Conservation (phyloP, 2,888 invertebrate genomes). For the Spisula solida region DNA sequence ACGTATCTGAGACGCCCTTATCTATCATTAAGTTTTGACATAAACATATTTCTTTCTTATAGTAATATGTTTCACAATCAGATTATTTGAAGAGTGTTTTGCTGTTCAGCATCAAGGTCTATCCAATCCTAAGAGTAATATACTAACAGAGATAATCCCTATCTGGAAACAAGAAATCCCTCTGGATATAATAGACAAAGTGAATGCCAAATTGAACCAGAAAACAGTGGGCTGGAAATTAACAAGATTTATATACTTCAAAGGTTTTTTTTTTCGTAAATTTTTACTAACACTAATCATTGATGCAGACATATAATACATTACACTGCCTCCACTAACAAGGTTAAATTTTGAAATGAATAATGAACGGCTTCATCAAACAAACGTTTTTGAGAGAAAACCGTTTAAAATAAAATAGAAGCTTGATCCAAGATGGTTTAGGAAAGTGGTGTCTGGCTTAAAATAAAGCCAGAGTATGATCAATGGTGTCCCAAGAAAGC, state of each 20-base stretch:
- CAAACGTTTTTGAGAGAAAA: background rate
- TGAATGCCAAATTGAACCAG: constrained; percentile 35
- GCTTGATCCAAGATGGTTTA: background rate
- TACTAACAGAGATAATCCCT: constrained; percentile 32
- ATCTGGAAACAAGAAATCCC: constrained; percentile 20
- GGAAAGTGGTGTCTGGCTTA: background rate
- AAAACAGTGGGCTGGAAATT: constrained; percentile 32
- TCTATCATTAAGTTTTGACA: constrained; percentile 53
- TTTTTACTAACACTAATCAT: constrained; percentile 11
- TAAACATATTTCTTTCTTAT: constrained; percentile 51
- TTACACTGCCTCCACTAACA: constrained; percentile 3
- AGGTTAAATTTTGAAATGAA: constrained; percentile 18
- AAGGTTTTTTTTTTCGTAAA: background rate
- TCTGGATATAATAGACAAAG: constrained; percentile 23
- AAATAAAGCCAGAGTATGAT: background rate
- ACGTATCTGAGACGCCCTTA: constrained; percentile 40
- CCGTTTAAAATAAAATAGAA: background rate
- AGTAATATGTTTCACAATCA: constrained; percentile 54
- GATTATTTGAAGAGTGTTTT: constrained; percentile 47
- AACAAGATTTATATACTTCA: constrained; percentile 31
- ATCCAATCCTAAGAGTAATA: constrained; percentile 40
- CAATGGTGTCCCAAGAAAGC: background rate
- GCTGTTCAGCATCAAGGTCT: constrained; percentile 48
- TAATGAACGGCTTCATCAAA: constrained; percentile 9
- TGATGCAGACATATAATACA: constrained; percentile 13